A percentile compares a stretch with the other conserved stretches of the same genome.
Evolutionary conservation across 1,140 invertebrate species (phyloP).

Genomic region (Cotesia vestalis): DNA sequence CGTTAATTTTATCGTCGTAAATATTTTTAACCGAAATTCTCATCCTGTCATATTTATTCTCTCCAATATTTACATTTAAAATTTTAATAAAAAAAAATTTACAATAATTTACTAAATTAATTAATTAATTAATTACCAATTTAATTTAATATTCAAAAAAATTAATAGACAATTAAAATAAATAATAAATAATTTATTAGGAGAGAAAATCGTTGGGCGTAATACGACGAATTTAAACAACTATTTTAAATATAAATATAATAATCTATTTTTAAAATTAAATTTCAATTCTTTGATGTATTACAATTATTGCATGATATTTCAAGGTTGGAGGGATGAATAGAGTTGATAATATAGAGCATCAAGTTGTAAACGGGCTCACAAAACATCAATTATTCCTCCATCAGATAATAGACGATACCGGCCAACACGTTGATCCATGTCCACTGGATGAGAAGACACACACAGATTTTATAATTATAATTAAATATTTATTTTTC

Average conservation of each 20-base stretch:
- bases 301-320: conserved; percentile 24
- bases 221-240: too few relatives aligned
- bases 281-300: conserved; percentile 19
- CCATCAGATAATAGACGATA: conserved; percentile 68
- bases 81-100: neutral
- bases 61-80: neutral
- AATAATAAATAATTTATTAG: neutral
- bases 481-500: conserved; percentile 27
- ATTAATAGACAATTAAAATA: neutral
- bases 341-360: conserved; percentile 48
- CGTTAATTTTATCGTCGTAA: conserved; percentile 12
- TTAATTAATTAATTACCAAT: too few relatives aligned
- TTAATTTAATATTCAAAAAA: too few relatives aligned
- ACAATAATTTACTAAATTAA: neutral
- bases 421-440: conserved; percentile 66
- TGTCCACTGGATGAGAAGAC: conserved; percentile 65
- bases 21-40: conserved; percentile 14
- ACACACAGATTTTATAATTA: conserved; percentile 54
- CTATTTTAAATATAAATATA: too few relatives aligned
- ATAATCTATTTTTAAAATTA: too few relatives aligned
- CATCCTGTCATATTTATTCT: neutral
- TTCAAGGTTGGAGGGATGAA: conserved; percentile 42
- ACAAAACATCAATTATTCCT: conserved; percentile 66
- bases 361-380: conserved; percentile 55
- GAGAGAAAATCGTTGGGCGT: too few relatives aligned